phyloP scores from a whole-genome alignment of 2,797 vertebrate species.

The Microchirus variegatus region DNA sequence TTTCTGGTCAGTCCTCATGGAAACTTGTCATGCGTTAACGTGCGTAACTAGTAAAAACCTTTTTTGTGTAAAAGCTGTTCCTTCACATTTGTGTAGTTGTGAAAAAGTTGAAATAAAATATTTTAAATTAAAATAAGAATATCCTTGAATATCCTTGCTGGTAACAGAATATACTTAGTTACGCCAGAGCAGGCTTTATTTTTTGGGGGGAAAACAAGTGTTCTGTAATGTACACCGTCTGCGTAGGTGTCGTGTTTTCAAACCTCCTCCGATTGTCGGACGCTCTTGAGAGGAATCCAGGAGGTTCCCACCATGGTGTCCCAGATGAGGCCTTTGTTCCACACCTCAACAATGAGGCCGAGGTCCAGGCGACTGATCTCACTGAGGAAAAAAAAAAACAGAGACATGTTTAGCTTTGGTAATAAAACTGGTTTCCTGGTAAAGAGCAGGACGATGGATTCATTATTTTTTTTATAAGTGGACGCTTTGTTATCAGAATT shows the following conservation, averaged over 20 bases:
- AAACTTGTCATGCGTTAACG: too few species aligned
- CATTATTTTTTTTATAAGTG: not conserved
- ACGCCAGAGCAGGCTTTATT: too few species aligned
- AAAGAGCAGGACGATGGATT: not conserved
- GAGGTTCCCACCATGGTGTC: slow-evolving; percentile 96
- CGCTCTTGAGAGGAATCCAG: slow-evolving; percentile 91
- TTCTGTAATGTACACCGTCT: not conserved
- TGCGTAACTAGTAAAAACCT: too few species aligned
- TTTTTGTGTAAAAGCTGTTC: too few species aligned
- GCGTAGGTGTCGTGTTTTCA: slow-evolving; percentile 14
- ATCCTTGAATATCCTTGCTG: too few species aligned
- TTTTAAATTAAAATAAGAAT: too few species aligned
- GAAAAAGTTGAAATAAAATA: too few species aligned
- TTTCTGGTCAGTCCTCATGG: too few species aligned
- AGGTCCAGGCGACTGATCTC: slow-evolving; percentile 97
- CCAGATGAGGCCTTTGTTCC: slow-evolving; percentile 99
- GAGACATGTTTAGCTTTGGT: slow-evolving; percentile 4
- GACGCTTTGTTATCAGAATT: slow-evolving; percentile 18
- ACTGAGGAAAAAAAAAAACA: slow-evolving; percentile 67
- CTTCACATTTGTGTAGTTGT: too few species aligned
- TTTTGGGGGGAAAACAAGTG: too few species aligned
- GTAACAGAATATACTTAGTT: too few species aligned
- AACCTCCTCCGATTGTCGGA: slow-evolving; percentile 96
- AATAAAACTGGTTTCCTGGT: not conserved
- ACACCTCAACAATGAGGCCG: slow-evolving; percentile 95